Evolutionary conservation across 2,888 invertebrate species (phyloP).

Genomic region (Morinoia aosen): DNA sequence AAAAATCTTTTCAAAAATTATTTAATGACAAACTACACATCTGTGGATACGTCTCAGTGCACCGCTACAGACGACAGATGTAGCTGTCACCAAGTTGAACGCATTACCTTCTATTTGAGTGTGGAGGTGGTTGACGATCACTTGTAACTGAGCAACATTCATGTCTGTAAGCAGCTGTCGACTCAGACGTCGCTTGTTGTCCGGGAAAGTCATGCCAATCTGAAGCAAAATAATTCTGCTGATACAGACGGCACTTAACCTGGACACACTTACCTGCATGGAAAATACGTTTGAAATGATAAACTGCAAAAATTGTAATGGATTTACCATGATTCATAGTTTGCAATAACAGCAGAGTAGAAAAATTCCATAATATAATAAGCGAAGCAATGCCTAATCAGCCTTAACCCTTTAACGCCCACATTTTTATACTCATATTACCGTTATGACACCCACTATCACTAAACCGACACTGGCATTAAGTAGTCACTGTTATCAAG

Average conservation of each 20-base stretch:
- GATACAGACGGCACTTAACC: not conserved
- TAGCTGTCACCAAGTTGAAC: not conserved
- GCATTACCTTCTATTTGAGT: constrained; percentile 86
- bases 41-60: too few species aligned
- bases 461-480: too few species aligned
- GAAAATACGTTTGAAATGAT: constrained; percentile 48
- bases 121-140: constrained; percentile 94
- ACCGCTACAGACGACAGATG: too few species aligned
- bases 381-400: not conserved
- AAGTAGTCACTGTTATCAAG: too few species aligned
- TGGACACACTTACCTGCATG: too few species aligned
- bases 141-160: constrained; percentile 93
- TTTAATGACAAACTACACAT: too few species aligned
- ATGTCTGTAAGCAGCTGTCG: constrained; percentile 90
- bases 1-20: too few species aligned
- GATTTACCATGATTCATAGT: not conserved
- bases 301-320: not conserved
- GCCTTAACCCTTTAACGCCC: too few species aligned
- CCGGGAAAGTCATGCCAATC: constrained; percentile 86
- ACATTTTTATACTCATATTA: too few species aligned
- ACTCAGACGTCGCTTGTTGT: constrained; percentile 85
- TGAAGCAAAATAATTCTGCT: constrained; percentile 70
- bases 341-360: not conserved
- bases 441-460: too few species aligned
- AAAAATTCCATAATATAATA: not conserved